Base-by-base conservation (phyloP, 2,797 vertebrate species). In the Paramormyrops hopkinsi region DNA sequence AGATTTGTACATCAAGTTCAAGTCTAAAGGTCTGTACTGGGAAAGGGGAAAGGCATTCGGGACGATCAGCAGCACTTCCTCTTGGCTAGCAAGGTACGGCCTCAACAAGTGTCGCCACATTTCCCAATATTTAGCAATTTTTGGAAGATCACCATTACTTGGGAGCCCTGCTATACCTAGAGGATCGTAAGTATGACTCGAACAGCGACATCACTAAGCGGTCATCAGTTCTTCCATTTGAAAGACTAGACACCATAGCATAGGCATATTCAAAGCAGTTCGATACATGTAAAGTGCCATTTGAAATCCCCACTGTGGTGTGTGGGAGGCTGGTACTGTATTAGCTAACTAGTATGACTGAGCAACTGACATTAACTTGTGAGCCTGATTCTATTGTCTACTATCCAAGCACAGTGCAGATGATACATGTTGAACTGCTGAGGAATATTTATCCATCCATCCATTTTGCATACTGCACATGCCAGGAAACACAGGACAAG, bases 31-130 rank as follows among this genome's bases (percentile, higher is more conserved):
- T 86, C 85, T 37, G 51, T 56, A 5, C 51, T 86, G 85, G 51
- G 85, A 86, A 86, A 86, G 14, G 25, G 51, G 51, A 54, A 41
- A 56, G 0, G 33, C 22, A 33, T 19, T 54, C 2, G 84, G 51
- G 12, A 41, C 6, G 12, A 33, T 29, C 48, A 41, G 51, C 29
- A 56, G 29, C 12, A 8, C 25, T 5, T 50, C n/a, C 51, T 86
- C 5, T 41, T 29, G 50, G 89, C 87, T 83, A 86, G 69, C 89
- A 90, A 88, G 29, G 29, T 88, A 19, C 7, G 76, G 41, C 33
- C 89, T 83, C 12, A 69, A 37, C 48, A 2, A 82, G 29, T 83
- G 82, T 56, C 14, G 19, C 37, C 11, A 79, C 22, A 88, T 65
- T 53, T 87, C 14, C 86, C 22, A 44, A 88, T 54, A 82, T 50